These are phyloP conservation scores for Scaptomyza caliginosa DNA, from an alignment of 2,888 invertebrate species.

Conservation along the genomic window DNA sequence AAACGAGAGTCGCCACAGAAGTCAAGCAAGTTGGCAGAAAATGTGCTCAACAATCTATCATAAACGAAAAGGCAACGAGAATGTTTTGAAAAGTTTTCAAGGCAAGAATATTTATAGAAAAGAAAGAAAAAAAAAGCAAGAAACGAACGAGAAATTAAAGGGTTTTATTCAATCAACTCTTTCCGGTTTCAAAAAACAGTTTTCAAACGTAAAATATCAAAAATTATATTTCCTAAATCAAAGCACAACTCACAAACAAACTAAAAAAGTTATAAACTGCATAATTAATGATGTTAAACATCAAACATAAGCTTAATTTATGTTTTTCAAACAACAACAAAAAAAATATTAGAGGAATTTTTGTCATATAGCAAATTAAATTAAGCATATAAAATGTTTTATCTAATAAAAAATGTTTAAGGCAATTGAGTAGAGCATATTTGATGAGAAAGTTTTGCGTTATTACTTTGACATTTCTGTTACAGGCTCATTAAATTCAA, in stretches of 20 bases:
- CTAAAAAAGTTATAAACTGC: not conserved
- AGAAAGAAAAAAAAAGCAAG: too few species aligned
- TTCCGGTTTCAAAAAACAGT: not conserved
- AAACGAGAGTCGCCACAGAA: slow-evolving; percentile 59
- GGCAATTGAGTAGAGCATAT: not conserved
- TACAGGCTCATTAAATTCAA: slow-evolving; percentile 4
- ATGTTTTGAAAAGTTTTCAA: not conserved
- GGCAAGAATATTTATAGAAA: too few species aligned
- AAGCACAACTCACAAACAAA: not conserved
- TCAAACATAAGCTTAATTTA: not conserved
- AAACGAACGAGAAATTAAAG: not conserved
- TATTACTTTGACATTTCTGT: slow-evolving; percentile 2
- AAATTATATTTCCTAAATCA: not conserved
- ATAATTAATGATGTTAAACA: not conserved
- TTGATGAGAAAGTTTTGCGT: not conserved
- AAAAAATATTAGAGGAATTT: not conserved
- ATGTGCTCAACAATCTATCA: not conserved
- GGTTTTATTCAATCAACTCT: not conserved
- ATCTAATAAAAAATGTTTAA: too few species aligned
- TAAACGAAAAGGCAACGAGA: not conserved
- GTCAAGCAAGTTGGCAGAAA: slow-evolving; percentile 28
- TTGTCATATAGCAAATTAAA: not conserved
- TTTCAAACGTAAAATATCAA: not conserved
- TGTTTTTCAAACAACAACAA: not conserved
- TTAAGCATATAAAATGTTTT: not conserved